Evolutionary conservation across 2,113 vertebrate genomes (phyloP), one percentile per base, ranked within the genome.

Genomic region (Actenoides lindsayi): DNA sequence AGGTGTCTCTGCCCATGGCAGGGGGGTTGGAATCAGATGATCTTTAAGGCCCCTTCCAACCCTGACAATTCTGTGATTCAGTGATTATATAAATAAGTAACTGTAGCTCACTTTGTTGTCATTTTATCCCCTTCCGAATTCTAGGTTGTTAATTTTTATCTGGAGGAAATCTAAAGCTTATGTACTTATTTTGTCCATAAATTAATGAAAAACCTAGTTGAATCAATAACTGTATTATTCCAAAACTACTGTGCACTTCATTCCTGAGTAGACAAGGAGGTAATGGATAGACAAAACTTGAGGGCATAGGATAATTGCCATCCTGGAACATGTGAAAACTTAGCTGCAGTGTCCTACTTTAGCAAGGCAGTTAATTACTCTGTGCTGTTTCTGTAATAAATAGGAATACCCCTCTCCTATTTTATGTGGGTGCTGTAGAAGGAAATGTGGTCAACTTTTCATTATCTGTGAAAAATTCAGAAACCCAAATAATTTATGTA

Each of bases 331-430:
- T 57, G n/a, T 54, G 88, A 88, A 95, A 93, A 90, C 39, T 88
- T 83, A 85, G 79, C 44, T 44, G 85, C 63, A 42, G 41, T 88
- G 93, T 85, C 88, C 93, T 96, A 92, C 93, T 96, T 96, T 71
- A 90, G 85, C 63, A 90, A 86, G 63, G 74, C 76, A 86, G 64
- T 88, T 93, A 96, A 95, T 94, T 93, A 93, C 56, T 86, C 25
- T 51, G 65, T 74, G 88, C 71, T 77, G 54, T 77, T 95, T 95
- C 79, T 19, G 71, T 67, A 86, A 53, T 67, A 93, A 90, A 74
- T 63, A 92, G 16, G 0, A 90, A 83, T 86, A 60, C 39, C 60
- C 68, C 68, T 92, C 73, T 80, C 17, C 59, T 76, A 6, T 69
- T 94, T 80, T 33, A 64, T 51, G 6, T 27, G 30, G 56, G 31